A percentile compares a stretch with the other conserved stretches of the same genome.
Conservation (phyloP, 2,888 invertebrate species). For the Pherbina coryleti region DNA sequence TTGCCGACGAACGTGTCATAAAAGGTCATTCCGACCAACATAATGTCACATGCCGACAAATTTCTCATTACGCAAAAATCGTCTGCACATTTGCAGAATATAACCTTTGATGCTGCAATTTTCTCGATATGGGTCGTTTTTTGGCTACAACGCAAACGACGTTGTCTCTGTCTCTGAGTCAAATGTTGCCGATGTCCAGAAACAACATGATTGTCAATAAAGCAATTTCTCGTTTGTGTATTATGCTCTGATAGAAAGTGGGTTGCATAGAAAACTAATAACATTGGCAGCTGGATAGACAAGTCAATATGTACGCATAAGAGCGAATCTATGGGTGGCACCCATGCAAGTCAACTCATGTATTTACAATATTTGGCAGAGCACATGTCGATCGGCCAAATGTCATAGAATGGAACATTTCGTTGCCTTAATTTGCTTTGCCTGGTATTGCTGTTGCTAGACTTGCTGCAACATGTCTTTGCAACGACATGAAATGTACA, state of each 20-base stretch:
- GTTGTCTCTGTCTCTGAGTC: not conserved
- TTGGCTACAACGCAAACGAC: not conserved
- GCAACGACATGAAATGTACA: not conserved
- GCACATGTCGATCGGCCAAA: constrained; percentile 17
- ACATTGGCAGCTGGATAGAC: not conserved
- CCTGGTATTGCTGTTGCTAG: not conserved
- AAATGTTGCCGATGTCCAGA: constrained; percentile 13
- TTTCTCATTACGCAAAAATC: constrained; percentile 16
- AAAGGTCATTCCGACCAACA: constrained; percentile 54
- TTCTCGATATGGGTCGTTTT: constrained; percentile 6
- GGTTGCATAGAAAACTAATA: constrained; percentile 17
- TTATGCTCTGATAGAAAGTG: not conserved
- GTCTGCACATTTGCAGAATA: not conserved
- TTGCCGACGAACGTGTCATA: constrained; percentile 52
- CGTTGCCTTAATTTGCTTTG: not conserved
- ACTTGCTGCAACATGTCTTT: not conserved
- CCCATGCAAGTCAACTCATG: not conserved
- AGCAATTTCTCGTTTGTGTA: not conserved
- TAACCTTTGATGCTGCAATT: constrained; percentile 8
- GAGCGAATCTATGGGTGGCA: not conserved
- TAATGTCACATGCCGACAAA: constrained; percentile 34
- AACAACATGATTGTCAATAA: constrained; percentile 17
- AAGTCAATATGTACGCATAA: not conserved
- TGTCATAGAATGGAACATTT: constrained; percentile 17
- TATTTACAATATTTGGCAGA: not conserved